Percentiles rank a stretch among this genome's conserved stretches.
phyloP scores from a whole-genome alignment of 1,140 invertebrate species.

The Homarus americanus region DNA sequence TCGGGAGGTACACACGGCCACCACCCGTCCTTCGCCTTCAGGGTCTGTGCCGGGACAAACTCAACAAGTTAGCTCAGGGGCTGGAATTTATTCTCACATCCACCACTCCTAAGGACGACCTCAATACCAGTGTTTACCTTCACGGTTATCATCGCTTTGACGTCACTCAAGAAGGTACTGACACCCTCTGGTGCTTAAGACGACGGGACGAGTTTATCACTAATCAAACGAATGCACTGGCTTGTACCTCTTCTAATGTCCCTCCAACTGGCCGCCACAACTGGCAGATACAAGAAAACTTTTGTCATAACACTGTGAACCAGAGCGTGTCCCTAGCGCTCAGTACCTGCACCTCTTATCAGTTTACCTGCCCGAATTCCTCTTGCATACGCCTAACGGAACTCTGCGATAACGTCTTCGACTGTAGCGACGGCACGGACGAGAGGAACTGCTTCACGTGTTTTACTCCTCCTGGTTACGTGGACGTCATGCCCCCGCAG shows the following conservation, averaged over 20 bases:
- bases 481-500: slow-evolving; percentile 20
- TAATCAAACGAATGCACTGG: background rate
- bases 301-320: background rate
- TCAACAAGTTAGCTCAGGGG: background rate
- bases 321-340: background rate
- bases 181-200: slow-evolving; percentile 9
- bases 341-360: slow-evolving; percentile 25
- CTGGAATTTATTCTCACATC: slow-evolving; percentile 19
- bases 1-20: background rate
- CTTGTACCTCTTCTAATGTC: background rate
- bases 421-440: slow-evolving; percentile 37
- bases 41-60: background rate
- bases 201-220: background rate
- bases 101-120: background rate
- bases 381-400: slow-evolving; percentile 23
- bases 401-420: slow-evolving; percentile 26
- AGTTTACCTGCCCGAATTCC: slow-evolving; percentile 28
- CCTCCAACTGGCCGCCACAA: slow-evolving; percentile 7
- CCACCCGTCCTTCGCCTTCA: background rate
- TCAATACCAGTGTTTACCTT: slow-evolving; percentile 15
- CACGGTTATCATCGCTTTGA: slow-evolving; percentile 19
- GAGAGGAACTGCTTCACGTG: slow-evolving; percentile 46
- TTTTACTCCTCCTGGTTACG: slow-evolving; percentile 18
- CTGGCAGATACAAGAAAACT: background rate
- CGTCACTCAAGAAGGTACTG: background rate